Evolutionary conservation across 2,113 vertebrate species (phyloP), one percentile per base, ranked within the genome.

Genomic region (Rhizomys pruinosus): DNA sequence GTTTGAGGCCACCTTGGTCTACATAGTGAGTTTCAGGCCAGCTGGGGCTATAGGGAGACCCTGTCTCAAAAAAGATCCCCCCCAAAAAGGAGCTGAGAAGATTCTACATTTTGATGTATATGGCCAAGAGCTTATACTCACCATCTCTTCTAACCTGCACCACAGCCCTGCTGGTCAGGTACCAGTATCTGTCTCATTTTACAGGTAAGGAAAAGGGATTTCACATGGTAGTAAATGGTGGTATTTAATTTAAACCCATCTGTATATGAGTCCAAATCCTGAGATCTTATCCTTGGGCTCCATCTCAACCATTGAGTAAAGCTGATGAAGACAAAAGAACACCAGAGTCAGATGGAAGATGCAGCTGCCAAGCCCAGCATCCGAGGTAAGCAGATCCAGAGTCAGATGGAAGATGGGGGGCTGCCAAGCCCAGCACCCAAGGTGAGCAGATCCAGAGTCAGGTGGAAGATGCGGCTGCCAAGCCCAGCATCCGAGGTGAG

Each of bases 101-200:
- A 81, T 34, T 63, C 27, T 39, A 61, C 0, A n/a, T 19, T n/a
- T 44, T 72, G 9, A 22, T 27, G 52, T 42, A n/a, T n/a, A n/a
- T n/a, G n/a, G n/a, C n/a, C n/a, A n/a, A 57, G 76, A 17, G 47
- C 47, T 52, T 52, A 52, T n/a, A n/a, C n/a, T 52, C 27, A 78
- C 44, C 23, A 55, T 42, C 39, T 87, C 9, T 84, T 82, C 73
- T 25, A 72, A 74, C 3, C 25, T 29, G 8, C 22, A 42, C 7
- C 27, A 64, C 44, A 84, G 47, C 71, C 7, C 64, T 37, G 5
- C 66, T 66, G 25, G 6, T 44, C 37, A 84, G 32, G 22, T 44
- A 90, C 39, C 85, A 85, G 59, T 55, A 52, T 76, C 59, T 39
- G 85, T 59, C 74, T 32, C 72, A 39, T 57, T 90, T 91, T 57